Base-by-base conservation (phyloP, 2,797 vertebrate species). In the Caiman crocodilus region DNA sequence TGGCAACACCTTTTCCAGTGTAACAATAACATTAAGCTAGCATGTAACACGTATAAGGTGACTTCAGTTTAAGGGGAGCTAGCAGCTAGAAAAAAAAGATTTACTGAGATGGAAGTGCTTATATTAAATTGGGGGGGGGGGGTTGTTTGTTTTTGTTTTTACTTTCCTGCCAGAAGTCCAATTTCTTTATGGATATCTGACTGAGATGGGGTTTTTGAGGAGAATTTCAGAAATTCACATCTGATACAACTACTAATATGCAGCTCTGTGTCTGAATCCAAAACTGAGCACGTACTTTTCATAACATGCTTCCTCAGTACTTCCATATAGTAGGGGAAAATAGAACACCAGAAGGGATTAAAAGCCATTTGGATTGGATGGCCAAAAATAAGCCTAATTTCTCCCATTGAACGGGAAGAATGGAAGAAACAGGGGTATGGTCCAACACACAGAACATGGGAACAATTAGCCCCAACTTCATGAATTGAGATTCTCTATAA, bases 191-290 rank as follows among this genome's bases (percentile, higher is more conserved):
- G 15, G 18, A 25, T 9, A n/a, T 83, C 57, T 83, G 58, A 32
- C 16, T 82, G 17, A 64, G 55, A n/a, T 67, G 15, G 75, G 28
- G 26, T 35, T 82, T 82, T 56, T 76, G 8, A 67, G 55, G 26
- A 30, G 63, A 25, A 74, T 85, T 95, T 88, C 76, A n/a, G 65
- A 92, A 92, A 89, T 84, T 23, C 6, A 4, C 1, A 26, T 84
- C 55, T 85, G 21, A 69, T 83, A 60, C 21, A 73, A 35, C 56
- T 84, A 25, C 5, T 61, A 74, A 20, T 63, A 80, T 59, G 18
- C 50, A 79, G 15, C 7, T 71, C 30, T 63, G 8, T 11, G 3
- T 56, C 64, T 89, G 84, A 81, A 79, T 61, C 42, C 28, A 90
- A 58, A 69, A 85, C 16, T 50, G 58, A 69, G 56, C 30, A 12